These are phyloP conservation scores for Myiotriccus ornatus DNA, from an alignment of 2,797 vertebrate genomes.

Conservation along the genomic window DNA sequence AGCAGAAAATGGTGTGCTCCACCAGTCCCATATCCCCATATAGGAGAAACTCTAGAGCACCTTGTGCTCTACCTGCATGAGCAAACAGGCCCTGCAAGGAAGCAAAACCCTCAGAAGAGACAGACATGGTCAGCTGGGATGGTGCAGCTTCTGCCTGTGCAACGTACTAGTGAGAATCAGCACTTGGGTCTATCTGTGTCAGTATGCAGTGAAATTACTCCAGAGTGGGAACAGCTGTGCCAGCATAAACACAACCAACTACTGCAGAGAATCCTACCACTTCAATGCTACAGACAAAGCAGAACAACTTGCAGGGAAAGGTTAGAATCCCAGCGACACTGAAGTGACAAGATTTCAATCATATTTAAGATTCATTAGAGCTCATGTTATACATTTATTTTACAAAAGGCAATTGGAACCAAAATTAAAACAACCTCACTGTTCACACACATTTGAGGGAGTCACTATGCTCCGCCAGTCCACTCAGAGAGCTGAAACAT, in stretches of 20 bases:
- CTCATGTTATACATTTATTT: neutral
- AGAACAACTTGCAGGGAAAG: neutral
- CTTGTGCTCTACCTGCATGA: rapidly evolving
- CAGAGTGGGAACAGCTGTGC: neutral
- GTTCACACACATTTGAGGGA: neutral
- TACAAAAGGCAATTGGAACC: neutral
- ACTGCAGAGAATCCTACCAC: rapidly evolving
- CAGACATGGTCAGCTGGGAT: neutral
- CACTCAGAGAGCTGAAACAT: neutral
- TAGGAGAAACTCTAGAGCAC: neutral
- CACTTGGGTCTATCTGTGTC: neutral
- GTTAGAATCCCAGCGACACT: neutral
- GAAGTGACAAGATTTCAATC: neutral
- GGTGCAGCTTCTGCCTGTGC: neutral
- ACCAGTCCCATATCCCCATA: neutral
- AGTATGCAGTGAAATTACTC: neutral
- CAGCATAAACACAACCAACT: neutral
- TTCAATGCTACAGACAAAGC: neutral
- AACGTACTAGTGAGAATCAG: neutral
- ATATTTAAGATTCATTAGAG: neutral
- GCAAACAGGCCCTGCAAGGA: neutral
- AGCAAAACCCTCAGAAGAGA: neutral
- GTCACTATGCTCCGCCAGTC: neutral
- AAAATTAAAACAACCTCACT: neutral
- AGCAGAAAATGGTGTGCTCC: neutral